These are phyloP conservation scores for Sclerurus mexicanus DNA, from an alignment of 2,113 vertebrate species.

Conservation along the genomic window DNA sequence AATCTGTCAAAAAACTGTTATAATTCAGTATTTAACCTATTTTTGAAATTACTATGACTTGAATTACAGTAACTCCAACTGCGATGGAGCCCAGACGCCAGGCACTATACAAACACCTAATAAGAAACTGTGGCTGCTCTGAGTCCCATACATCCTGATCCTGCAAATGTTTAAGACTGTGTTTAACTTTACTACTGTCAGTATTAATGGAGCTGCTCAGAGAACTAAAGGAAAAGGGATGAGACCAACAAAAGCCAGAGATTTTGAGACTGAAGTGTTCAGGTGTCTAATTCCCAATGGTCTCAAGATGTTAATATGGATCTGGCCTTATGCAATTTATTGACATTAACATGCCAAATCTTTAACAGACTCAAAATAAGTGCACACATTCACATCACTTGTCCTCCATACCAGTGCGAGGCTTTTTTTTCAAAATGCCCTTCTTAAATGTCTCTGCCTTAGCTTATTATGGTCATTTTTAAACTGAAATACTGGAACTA, in stretches of 20 bases:
- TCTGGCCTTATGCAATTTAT: neutral
- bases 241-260: neutral
- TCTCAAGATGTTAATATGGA: neutral
- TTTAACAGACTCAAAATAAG: neutral
- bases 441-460: neutral
- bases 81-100: slow-evolving; percentile 19
- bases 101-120: neutral
- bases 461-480: neutral
- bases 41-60: slow-evolving; percentile 28
- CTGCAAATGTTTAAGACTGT: slow-evolving; percentile 15
- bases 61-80: slow-evolving; percentile 14
- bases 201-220: neutral
- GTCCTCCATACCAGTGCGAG: neutral
- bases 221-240: slow-evolving; percentile 27
- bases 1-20: neutral
- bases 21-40: slow-evolving; percentile 10
- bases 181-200: slow-evolving; percentile 35
- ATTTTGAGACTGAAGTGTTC: neutral
- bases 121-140: neutral
- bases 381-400: neutral
- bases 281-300: neutral
- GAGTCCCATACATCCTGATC: neutral
- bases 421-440: neutral
- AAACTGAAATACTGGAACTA: neutral
- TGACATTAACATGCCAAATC: neutral